Evolutionary conservation across 2,113 vertebrate species (phyloP).

Genomic region (Heloderma charlesbogerti): DNA sequence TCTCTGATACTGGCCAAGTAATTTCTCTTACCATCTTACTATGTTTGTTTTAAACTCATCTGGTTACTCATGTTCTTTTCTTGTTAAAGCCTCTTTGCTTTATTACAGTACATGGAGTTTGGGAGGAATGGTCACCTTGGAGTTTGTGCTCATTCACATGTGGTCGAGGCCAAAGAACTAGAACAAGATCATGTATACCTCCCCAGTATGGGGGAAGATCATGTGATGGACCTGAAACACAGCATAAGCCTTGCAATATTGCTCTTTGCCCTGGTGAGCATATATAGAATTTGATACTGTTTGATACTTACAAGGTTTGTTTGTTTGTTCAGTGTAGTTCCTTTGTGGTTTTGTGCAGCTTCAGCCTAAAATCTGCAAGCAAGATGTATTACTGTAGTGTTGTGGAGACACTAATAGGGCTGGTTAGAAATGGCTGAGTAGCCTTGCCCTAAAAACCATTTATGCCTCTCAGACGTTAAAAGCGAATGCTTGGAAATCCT

Average conservation of each 20-base stretch:
- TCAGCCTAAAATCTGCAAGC: not conserved
- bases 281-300: constrained; percentile 35
- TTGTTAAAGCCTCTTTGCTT: constrained; percentile 84
- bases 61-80: constrained; percentile 56
- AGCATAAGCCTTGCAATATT: constrained; percentile 99
- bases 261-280: constrained; percentile 96
- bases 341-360: not conserved
- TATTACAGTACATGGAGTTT: constrained; percentile 98
- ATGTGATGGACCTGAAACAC: constrained; percentile 97
- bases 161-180: constrained; percentile 97
- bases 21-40: constrained; percentile 18
- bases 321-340: not conserved
- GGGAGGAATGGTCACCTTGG: constrained; percentile 99
- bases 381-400: not conserved
- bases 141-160: constrained; percentile 99
- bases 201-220: constrained; percentile 96
- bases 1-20: constrained; percentile 30
- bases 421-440: not conserved
- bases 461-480: not conserved
- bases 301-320: constrained; percentile 52
- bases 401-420: not conserved
- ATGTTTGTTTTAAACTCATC: constrained; percentile 60
- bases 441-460: not conserved
- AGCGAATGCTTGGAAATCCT: not conserved
- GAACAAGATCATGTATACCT: constrained; percentile 94